Conservation (phyloP, 2,113 vertebrate genomes). For the Microtus oregoni region DNA sequence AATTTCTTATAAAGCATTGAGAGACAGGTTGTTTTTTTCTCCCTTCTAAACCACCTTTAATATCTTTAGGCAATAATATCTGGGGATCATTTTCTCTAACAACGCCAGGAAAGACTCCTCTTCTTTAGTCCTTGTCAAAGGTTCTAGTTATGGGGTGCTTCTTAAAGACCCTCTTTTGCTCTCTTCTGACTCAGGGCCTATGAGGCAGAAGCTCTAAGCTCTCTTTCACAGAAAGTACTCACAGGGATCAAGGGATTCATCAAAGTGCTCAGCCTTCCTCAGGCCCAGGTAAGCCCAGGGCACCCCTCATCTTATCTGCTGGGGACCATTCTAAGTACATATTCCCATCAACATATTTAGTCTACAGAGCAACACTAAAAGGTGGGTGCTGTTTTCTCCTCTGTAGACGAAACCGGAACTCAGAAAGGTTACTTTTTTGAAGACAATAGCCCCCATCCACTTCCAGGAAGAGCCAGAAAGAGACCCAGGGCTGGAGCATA, state of each 20-base stretch:
- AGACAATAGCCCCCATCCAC: background rate
- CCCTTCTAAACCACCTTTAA: background rate
- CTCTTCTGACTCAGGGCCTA: background rate
- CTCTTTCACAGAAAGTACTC: background rate
- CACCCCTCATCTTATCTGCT: background rate
- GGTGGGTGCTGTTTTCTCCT: background rate
- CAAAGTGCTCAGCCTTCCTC: background rate
- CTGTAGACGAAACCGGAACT: slow-evolving; percentile 23
- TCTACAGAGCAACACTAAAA: background rate
- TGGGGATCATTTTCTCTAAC: background rate
- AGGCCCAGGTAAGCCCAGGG: background rate
- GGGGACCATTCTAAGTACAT: background rate
- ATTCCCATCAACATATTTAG: background rate
- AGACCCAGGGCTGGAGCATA: background rate
- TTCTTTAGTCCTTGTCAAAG: background rate
- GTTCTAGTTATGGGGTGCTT: background rate
- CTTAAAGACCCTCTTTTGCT: background rate
- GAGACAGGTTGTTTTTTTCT: background rate
- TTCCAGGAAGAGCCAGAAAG: background rate
- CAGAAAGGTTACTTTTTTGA: background rate
- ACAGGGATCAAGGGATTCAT: background rate
- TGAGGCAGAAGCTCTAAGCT: background rate
- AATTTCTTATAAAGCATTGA: slow-evolving; percentile 61
- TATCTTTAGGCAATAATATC: background rate
- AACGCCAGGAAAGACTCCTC: background rate